These are phyloP conservation scores for Hirundo rustica DNA, from an alignment of 2,797 vertebrate genomes.

Conservation along the genomic window DNA sequence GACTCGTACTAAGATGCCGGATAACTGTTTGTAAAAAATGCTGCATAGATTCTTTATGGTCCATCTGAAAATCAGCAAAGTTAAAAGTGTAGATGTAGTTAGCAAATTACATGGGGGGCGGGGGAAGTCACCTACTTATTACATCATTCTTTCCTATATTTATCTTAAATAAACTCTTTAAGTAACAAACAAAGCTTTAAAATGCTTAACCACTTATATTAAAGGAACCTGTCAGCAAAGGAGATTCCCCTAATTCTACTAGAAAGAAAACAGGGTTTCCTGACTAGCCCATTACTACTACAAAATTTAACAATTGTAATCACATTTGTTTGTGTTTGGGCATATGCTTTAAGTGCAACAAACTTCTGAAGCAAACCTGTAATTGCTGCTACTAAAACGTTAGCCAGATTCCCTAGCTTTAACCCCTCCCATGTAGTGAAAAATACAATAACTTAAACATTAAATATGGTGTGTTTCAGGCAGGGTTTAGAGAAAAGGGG, in stretches of 20 bases:
- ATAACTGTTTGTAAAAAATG: not conserved
- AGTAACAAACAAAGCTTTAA: not conserved
- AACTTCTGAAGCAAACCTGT: not conserved
- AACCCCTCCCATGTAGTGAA: not conserved
- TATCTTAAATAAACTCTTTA: not conserved
- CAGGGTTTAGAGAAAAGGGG: not conserved
- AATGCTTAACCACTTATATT: not conserved
- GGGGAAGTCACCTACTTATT: not conserved
- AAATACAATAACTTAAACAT: not conserved
- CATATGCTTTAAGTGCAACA: not conserved
- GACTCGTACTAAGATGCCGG: not conserved
- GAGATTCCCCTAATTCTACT: not conserved
- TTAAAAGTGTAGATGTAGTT: not conserved
- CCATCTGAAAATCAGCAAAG: not conserved
- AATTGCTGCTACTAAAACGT: not conserved
- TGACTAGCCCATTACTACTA: not conserved
- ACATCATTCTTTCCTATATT: not conserved
- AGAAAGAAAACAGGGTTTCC: not conserved
- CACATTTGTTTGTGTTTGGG: not conserved
- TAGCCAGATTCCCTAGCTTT: not conserved
- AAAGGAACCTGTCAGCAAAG: not conserved
- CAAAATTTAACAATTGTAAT: not conserved
- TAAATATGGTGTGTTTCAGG: not conserved
- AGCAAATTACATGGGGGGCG: not conserved
- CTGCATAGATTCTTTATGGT: not conserved